Evolutionary conservation across 2,797 vertebrate species (phyloP).

Genomic region (Acanthurus tractus): DNA sequence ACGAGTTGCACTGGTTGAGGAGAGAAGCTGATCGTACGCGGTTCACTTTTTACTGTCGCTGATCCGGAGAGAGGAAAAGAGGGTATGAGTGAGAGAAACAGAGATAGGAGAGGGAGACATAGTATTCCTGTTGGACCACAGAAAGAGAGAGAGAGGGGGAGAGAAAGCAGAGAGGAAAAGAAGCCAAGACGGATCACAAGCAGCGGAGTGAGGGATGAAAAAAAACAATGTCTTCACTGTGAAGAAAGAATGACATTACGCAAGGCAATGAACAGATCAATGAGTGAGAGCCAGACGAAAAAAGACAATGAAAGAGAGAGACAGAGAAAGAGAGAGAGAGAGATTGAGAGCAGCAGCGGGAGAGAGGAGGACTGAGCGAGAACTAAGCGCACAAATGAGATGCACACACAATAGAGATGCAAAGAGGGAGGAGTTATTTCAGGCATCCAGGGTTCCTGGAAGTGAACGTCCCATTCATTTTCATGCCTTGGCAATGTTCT

Average conservation of each 20-base stretch:
- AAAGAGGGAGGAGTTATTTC: slow-evolving; percentile 60
- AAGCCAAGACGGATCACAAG: slow-evolving; percentile 13
- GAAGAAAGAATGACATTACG: slow-evolving; percentile 53
- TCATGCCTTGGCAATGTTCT: slow-evolving; percentile 23
- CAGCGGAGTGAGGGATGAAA: slow-evolving; percentile 32
- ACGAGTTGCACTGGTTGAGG: slow-evolving; percentile 64
- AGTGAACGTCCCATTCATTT: slow-evolving; percentile 52
- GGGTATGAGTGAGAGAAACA: slow-evolving; percentile 8
- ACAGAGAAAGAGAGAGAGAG: background rate
- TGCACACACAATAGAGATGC: slow-evolving; percentile 40
- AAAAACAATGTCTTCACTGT: slow-evolving; percentile 39
- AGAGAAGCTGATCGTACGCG: slow-evolving; percentile 42
- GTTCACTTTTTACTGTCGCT: slow-evolving; percentile 72
- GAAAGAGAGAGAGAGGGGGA: background rate
- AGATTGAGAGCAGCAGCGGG: background rate
- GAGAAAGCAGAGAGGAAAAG: background rate
- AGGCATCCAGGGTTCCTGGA: slow-evolving; percentile 49
- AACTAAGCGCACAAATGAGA: slow-evolving; percentile 51
- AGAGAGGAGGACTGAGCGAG: slow-evolving; percentile 20
- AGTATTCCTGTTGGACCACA: slow-evolving; percentile 19
- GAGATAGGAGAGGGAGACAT: slow-evolving; percentile 10
- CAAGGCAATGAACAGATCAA: slow-evolving; percentile 56
- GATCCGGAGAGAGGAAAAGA: slow-evolving; percentile 43
- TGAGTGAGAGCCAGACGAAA: slow-evolving; percentile 42
- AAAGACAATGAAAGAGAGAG: background rate